These are phyloP conservation scores for Cariama cristata DNA, from an alignment of 2,113 vertebrate species.

Conservation along the genomic window DNA sequence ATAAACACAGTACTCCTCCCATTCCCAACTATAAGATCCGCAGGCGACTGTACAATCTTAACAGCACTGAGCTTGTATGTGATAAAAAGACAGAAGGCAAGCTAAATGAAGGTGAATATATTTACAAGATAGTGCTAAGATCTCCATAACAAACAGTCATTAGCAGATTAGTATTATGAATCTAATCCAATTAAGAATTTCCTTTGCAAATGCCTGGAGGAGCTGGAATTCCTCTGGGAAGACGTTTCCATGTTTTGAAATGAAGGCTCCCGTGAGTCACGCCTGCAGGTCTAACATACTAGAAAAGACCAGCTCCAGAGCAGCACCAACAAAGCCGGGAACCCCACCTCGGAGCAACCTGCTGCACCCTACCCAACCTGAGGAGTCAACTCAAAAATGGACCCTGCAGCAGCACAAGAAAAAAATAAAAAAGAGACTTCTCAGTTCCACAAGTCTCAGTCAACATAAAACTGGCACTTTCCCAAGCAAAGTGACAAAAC, in stretches of 20 bases:
- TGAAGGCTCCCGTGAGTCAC: slow-evolving; percentile 14
- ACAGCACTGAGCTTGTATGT: not conserved
- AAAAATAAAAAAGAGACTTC: not conserved
- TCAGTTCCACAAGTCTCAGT: not conserved
- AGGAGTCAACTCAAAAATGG: not conserved
- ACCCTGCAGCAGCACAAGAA: not conserved
- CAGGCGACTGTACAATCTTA: slow-evolving; percentile 1
- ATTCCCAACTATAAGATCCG: not conserved
- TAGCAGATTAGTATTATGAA: slow-evolving; percentile 61
- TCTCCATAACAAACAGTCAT: slow-evolving; percentile 60
- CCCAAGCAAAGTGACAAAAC: not conserved
- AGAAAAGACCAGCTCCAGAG: slow-evolving; percentile 50
- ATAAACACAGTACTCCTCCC: not conserved
- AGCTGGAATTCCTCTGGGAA: slow-evolving; percentile 62
- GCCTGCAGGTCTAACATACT: slow-evolving; percentile 47
- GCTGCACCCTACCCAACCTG: not conserved
- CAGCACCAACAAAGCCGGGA: not conserved
- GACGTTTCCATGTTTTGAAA: slow-evolving; percentile 44
- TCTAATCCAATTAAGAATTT: slow-evolving; percentile 72
- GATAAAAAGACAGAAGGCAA: slow-evolving; percentile 26
- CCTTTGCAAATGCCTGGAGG: slow-evolving; percentile 61
- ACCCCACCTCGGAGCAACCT: not conserved
- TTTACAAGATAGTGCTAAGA: slow-evolving; percentile 53
- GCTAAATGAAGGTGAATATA: slow-evolving; percentile 49
- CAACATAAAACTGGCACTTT: not conserved